phyloP scores from a whole-genome alignment of 1,140 invertebrate genomes.

The Druon quercuslanigerum region DNA sequence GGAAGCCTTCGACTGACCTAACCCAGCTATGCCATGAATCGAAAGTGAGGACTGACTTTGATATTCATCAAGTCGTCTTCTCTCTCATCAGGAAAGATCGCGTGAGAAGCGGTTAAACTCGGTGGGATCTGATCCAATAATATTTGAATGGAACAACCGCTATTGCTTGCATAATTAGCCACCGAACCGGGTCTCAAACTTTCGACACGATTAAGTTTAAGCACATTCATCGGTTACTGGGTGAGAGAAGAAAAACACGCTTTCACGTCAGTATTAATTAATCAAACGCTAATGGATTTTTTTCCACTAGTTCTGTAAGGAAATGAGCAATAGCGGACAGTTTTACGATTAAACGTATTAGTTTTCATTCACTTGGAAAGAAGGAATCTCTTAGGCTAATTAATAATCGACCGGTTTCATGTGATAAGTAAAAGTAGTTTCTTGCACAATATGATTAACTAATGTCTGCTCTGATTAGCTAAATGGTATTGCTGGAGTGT shows the following conservation, averaged over 20 bases:
- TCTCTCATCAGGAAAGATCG: background rate
- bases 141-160: constrained; percentile 11
- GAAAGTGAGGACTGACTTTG: background rate
- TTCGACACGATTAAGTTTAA: background rate
- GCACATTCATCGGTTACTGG: background rate
- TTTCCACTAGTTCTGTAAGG: background rate
- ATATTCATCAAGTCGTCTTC: background rate
- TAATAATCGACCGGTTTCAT: constrained; percentile 17
- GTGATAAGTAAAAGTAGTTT: constrained; percentile 6
- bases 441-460: constrained; percentile 10
- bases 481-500: too few relatives aligned
- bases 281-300: constrained; percentile 24
- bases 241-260: constrained; percentile 17
- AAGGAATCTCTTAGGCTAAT: background rate
- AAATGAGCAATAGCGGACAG: background rate
- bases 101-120: background rate
- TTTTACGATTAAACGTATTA: constrained; percentile 27
- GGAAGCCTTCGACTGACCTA: background rate
- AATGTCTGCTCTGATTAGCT: background rate
- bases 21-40: background rate
- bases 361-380: background rate
- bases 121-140: background rate
- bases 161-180: constrained; percentile 18
- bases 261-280: constrained; percentile 30
- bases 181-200: constrained; percentile 16